Evolutionary conservation across 2,797 vertebrate species (phyloP), one percentile per base, ranked within the genome.

Genomic region (Macroramphosus scolopax): DNA sequence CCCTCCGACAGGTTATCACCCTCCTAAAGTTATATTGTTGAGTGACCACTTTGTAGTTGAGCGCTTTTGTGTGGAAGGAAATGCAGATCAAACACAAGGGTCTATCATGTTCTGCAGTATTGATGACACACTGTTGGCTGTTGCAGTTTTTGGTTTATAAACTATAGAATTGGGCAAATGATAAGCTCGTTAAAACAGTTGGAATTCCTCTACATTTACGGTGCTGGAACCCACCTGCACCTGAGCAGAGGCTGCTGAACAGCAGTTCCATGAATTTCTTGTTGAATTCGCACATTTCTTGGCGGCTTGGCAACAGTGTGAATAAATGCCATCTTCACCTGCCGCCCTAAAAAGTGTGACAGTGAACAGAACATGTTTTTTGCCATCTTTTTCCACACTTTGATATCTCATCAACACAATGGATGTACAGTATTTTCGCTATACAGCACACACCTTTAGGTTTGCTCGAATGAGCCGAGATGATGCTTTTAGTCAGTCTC

Each of bases 291-390:
- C 54, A 93, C 67, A 13, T 84, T 75, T 73, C 91, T 90, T 5
- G 90, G 89, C 46, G 92, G 91, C 81, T 94, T 96, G 63, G 91
- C 92, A 76, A 84, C 85, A n/a, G 86, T 83, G 46, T 91, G 86
- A 70, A 94, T 66, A 53, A 92, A 95, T 32, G 93, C 90, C 89
- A 95, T 85, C 85, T 95, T 95, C 71, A 91, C 89, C 85, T 92
- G 92, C 38, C 92, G 87, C 25, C 92, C 94, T 95, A 63, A 68
- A 42, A 50, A 25, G 3, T 8, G 3, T n/a, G 17, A 18, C 7
- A 17, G 38, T 30, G 32, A 16, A 39, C 22, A 25, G 3, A 52
- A 46, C n/a, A n/a, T 22, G 6, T 22, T 6, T 6, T 22, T 3
- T 3, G 6, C 6, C 3, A 22, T 22, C 20, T 22, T 22, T 22